phyloP scores from a whole-genome alignment of 1,140 invertebrate species.

The Chrysoperla carnea region DNA sequence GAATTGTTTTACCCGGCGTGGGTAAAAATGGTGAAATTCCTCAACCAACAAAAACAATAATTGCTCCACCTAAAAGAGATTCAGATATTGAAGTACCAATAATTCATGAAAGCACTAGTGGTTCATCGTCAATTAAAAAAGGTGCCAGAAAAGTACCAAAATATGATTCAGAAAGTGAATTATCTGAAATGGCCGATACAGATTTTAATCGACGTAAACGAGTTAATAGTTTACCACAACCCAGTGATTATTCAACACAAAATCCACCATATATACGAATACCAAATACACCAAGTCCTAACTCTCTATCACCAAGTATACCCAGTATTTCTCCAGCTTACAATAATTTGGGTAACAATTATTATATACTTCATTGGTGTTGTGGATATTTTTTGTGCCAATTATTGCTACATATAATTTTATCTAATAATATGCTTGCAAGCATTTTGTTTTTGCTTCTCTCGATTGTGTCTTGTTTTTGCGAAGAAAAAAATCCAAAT shows the following conservation, averaged over 20 bases:
- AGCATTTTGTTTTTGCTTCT: no score
- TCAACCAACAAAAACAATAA: constrained; percentile 19
- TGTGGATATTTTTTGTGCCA: no score
- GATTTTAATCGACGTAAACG: constrained; percentile 22
- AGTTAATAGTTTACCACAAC: constrained; percentile 22
- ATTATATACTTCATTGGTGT: no score
- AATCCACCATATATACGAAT: constrained; percentile 27
- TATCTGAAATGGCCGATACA: constrained; percentile 31
- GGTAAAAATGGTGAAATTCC: constrained; percentile 31
- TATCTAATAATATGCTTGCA: no score
- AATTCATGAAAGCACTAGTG: constrained; percentile 33
- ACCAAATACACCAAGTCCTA: constrained; percentile 33
- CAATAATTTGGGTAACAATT: constrained; percentile 12
- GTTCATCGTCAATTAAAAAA: constrained; percentile 12
- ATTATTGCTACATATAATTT: no score
- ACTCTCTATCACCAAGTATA: constrained; percentile 37
- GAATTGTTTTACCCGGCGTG: constrained; percentile 50
- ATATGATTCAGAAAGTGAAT: constrained; percentile 45
- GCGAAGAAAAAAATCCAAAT: no score
- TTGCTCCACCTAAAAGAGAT: constrained; percentile 29
- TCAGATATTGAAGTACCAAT: constrained; percentile 40
- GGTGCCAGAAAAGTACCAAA: constrained; percentile 32
- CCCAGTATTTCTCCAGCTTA: constrained; percentile 33
- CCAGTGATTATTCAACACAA: constrained; percentile 18
- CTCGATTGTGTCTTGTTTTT: no score